phyloP scores from a whole-genome alignment of 2,888 invertebrate species.

The Brachyptera putata region DNA sequence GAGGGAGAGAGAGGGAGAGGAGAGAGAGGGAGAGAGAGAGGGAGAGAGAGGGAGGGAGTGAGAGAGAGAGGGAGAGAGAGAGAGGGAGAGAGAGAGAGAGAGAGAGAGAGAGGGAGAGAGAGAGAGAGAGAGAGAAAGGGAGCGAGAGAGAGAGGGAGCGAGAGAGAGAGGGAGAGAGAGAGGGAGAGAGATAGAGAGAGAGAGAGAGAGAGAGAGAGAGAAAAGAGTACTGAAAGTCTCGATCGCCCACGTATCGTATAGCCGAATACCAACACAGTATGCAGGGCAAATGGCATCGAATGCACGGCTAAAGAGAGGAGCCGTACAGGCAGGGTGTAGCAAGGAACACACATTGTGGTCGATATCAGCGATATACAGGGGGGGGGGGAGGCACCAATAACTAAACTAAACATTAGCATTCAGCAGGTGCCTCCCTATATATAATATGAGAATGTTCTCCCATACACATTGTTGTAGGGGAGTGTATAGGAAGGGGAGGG shows the following conservation, averaged over 20 bases:
- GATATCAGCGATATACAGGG: neutral
- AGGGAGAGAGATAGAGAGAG: too few species aligned
- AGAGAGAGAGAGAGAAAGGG: too few species aligned
- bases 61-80: neutral
- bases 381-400: neutral
- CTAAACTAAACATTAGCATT: slow-evolving; percentile 17
- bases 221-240: neutral
- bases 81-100: too few species aligned
- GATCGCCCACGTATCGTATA: neutral
- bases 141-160: neutral
- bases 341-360: slow-evolving; percentile 15
- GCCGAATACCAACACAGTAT: neutral
- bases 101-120: too few species aligned
- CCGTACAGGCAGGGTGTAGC: slow-evolving; percentile 6
- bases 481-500: too few species aligned
- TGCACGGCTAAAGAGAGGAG: neutral
- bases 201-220: too few species aligned
- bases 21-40: too few species aligned
- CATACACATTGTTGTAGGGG: neutral
- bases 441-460: neutral
- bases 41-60: too few species aligned
- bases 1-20: too few species aligned
- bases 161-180: too few species aligned
- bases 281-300: slow-evolving; percentile 6
- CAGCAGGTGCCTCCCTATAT: slow-evolving; percentile 12